Evolutionary conservation across 2,888 invertebrate species (phyloP), one percentile per base, ranked within the genome.

Genomic region (Hydriomena furcata): DNA sequence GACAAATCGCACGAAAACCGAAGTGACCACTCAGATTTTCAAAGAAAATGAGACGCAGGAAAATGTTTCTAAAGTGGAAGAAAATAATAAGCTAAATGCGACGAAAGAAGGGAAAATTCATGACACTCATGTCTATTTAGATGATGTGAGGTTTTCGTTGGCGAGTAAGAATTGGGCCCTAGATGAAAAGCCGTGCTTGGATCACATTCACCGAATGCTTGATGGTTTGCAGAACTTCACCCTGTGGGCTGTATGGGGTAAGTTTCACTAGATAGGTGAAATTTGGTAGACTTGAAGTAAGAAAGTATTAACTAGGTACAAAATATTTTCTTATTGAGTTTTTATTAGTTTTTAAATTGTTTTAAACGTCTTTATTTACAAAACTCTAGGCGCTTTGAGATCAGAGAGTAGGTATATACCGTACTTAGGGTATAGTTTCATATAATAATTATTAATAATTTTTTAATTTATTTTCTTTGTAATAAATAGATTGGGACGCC

Each of bases 401-500:
- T n/a, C n/a, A n/a, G n/a, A n/a, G n/a, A n/a, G n/a, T n/a, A n/a
- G n/a, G n/a, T n/a, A n/a, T n/a, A n/a, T n/a, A n/a, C n/a, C n/a
- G n/a, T n/a, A n/a, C n/a, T n/a, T n/a, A n/a, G n/a, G n/a, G n/a
- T n/a, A n/a, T n/a, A n/a, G n/a, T n/a, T n/a, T n/a, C n/a, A n/a
- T n/a, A n/a, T n/a, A n/a, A n/a, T n/a, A n/a, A n/a, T n/a, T n/a
- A n/a, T n/a, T n/a, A n/a, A n/a, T n/a, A n/a, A n/a, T n/a, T n/a
- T n/a, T n/a, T n/a, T n/a, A n/a, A n/a, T n/a, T n/a, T n/a, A n/a
- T n/a, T n/a, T n/a, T n/a, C n/a, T n/a, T n/a, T n/a, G n/a, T n/a
- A n/a, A n/a, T n/a, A n/a, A n/a, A n/a, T 67, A 93, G 93, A 93
- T 82, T 93, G 93, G 92, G 93, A 93, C 61, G 82, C 93, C 0